These are phyloP conservation scores for Amphimedon queenslandica DNA, from an alignment of 37 sponge, comb jelly and placozoan genomes.

Conservation along the genomic window DNA sequence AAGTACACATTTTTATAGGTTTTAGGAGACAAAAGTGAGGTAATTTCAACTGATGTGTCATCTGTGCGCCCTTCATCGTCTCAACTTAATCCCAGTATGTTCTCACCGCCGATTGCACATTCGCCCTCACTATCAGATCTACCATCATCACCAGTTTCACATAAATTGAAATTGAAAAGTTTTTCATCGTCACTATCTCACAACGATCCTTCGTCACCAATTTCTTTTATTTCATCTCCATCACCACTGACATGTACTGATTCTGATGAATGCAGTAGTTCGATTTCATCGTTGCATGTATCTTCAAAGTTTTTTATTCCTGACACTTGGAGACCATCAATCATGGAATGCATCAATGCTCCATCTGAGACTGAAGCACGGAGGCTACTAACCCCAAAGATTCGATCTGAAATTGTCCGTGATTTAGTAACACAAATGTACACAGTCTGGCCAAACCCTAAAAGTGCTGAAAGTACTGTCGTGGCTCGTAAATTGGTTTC, in stretches of 20 bases:
- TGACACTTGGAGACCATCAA: conserved; percentile 1
- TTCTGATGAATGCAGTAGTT: background rate
- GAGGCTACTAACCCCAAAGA: conserved; percentile 1
- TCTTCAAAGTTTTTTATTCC: background rate
- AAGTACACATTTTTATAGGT: no score
- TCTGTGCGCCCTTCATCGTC: no score
- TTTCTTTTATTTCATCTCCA: background rate
- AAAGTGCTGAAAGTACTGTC: background rate
- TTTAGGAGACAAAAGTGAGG: no score
- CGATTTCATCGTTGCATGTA: background rate
- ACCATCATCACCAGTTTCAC: no score
- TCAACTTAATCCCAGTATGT: no score
- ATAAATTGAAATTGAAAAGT: no score
- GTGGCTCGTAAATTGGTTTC: conserved; percentile 10
- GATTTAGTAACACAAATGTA: background rate
- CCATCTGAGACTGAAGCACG: background rate
- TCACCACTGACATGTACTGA: background rate
- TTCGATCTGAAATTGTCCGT: conserved; percentile 13
- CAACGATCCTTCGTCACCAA: no score
- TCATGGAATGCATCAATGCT: background rate
- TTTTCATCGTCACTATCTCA: no score
- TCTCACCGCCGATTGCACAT: no score
- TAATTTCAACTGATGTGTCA: no score
- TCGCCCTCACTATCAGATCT: no score
- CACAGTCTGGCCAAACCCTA: background rate